A percentile compares a stretch with the other conserved stretches of the same genome.
phyloP scores from a whole-genome alignment of 1,140 invertebrate genomes.

The Arctopsyche grandis region DNA sequence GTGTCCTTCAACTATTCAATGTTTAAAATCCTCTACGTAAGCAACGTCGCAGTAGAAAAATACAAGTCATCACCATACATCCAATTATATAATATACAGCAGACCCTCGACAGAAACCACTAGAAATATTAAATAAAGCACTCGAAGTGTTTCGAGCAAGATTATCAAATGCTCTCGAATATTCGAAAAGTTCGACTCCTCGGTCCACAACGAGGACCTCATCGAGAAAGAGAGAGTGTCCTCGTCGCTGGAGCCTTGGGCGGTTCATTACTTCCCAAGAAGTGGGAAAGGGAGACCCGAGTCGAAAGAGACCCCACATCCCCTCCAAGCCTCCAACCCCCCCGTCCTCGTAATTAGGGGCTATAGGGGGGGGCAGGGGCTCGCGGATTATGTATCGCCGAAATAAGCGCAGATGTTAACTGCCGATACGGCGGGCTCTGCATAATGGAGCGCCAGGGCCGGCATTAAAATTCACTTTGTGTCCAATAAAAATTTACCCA shows the following conservation, averaged over 20 bases:
- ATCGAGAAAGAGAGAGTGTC: neutral
- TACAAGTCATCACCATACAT: too few relatives aligned
- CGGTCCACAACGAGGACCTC: too few relatives aligned
- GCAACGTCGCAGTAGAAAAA: too few relatives aligned
- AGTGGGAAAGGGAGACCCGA: neutral
- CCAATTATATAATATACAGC: too few relatives aligned
- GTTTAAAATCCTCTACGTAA: too few relatives aligned
- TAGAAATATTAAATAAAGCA: too few relatives aligned
- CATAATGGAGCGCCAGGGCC: slow-evolving; percentile 12
- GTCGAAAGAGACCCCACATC: neutral
- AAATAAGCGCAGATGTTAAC: slow-evolving; percentile 21
- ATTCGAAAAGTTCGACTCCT: too few relatives aligned
- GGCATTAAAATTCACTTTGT: slow-evolving; percentile 20
- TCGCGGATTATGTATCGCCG: slow-evolving; percentile 15
- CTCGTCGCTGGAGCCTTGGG: neutral
- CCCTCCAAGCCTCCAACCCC: neutral
- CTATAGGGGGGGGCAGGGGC: neutral
- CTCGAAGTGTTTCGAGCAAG: too few relatives aligned
- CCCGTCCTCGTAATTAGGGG: neutral
- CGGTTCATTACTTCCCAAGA: slow-evolving; percentile 12
- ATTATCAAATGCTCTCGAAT: too few relatives aligned
- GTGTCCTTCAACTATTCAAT: too few relatives aligned
- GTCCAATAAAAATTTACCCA: slow-evolving; percentile 19
- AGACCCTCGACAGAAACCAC: too few relatives aligned
- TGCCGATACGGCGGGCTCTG: neutral